Conservation (phyloP, 1,140 invertebrate genomes). For the Lepidurus couesii region DNA sequence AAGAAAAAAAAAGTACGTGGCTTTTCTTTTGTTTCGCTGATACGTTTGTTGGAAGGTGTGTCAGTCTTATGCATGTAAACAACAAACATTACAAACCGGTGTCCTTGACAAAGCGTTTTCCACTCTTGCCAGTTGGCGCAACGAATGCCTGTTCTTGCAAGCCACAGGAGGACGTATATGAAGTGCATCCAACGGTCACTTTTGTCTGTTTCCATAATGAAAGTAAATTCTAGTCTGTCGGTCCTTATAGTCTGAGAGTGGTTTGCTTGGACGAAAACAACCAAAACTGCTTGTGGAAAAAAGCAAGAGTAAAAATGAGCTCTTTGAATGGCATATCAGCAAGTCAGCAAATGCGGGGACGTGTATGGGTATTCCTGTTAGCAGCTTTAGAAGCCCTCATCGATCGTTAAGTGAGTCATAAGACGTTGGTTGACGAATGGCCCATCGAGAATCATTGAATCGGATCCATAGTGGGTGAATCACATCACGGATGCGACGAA, state of each 20-base stretch:
- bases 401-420: conserved; percentile 22
- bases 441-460: conserved; percentile 17
- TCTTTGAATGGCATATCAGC: conserved; percentile 15
- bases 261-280: not conserved
- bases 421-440: conserved; percentile 18
- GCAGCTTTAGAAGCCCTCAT: conserved; percentile 18
- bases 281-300: not conserved
- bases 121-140: not conserved
- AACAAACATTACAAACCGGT: not conserved
- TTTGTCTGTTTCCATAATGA: not conserved
- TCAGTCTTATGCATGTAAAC: not conserved
- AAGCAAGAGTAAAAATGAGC: not conserved
- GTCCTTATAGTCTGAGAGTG: not conserved
- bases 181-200: not conserved
- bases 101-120: conserved; percentile 1
- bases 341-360: conserved; percentile 9
- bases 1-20: not conserved
- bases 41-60: not conserved
- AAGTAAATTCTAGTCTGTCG: not conserved
- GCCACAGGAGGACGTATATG: not conserved
- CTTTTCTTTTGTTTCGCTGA: not conserved
- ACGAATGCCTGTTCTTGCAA: not conserved
- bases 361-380: conserved; percentile 1
- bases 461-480: conserved; percentile 21
- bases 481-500: not conserved